Evolutionary conservation across 2,797 vertebrate species (phyloP).

Genomic region (Pterois miles): DNA sequence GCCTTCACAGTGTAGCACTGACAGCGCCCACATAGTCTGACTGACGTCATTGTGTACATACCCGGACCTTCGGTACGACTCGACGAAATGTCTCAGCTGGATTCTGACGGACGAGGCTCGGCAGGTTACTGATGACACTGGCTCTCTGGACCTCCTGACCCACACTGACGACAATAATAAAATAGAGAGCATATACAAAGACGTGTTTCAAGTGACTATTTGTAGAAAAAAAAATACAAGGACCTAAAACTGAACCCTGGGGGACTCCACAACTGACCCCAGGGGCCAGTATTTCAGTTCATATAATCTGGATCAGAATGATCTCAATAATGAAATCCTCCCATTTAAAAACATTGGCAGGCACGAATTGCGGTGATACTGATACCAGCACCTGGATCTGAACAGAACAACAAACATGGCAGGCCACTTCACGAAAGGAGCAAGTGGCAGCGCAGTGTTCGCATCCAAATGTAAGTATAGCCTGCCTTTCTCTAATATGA

Average conservation of each 20-base stretch:
- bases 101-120: slow-evolving; percentile 92
- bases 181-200: background rate
- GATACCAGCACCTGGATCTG: no score
- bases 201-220: background rate
- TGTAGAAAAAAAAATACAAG: background rate
- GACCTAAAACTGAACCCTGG: background rate
- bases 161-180: slow-evolving; percentile 77
- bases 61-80: slow-evolving; percentile 94
- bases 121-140: slow-evolving; percentile 94
- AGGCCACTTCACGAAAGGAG: no score
- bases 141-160: slow-evolving; percentile 94
- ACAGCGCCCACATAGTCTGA: background rate
- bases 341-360: no score
- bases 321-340: no score
- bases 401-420: no score
- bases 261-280: background rate
- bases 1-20: background rate
- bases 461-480: no score
- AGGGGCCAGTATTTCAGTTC: background rate
- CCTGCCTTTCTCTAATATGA: no score
- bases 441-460: no score
- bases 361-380: no score
- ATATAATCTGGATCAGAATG: background rate
- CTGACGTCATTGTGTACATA: slow-evolving; percentile 73
- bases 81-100: slow-evolving; percentile 93